Base-by-base conservation (phyloP, 2,797 vertebrate species). In the Anolis apletophallus region DNA sequence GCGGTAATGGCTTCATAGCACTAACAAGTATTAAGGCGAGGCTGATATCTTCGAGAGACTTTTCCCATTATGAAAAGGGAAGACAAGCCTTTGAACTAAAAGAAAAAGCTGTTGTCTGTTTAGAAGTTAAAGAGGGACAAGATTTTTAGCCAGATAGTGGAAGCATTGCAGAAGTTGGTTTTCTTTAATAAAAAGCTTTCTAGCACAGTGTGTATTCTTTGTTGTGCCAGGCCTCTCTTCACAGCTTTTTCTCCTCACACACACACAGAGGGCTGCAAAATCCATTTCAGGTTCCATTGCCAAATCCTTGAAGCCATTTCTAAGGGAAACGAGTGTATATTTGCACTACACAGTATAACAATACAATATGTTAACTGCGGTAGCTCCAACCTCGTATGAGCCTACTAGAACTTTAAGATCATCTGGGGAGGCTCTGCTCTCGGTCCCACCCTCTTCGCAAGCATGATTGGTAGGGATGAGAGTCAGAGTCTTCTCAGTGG, bases 1-100 rank as follows among this genome's bases (percentile, higher is more conserved):
- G 17, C 78, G 90, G 1, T 89, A 92, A 91, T 78, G 85, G 64
- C 34, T 87, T 94, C 86, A 16, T 50, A 85, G 72, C 91, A 85
- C 73, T 7, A 87, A 75, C 19, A 90, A 74, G 80, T 61, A 89
- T 86, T 88, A 59, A 64, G 14, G 40, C 82, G 23, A 23, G 55
- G 54, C 81, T 0, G 78, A 21, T 0, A 89, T 90, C 81, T 87
- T 80, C 81, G 21, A 64, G 40, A 89, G 5, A 12, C 9, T 9
- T 90, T 89, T 26, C 10, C 54, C 80, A 87, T 72, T 52, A 81
- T 40, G 6, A 83, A 5, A 74, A 9, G 54, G 74, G 32, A 79
- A 77, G 5, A n/a, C 21, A 83, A 80, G 86, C 90, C 64, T 77
- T 54, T 91, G 86, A 92, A 77, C 32, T 81, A 11, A 86, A 84